phyloP scores from a whole-genome alignment of 1,140 invertebrate genomes.

The Cheumatopsyche charites region DNA sequence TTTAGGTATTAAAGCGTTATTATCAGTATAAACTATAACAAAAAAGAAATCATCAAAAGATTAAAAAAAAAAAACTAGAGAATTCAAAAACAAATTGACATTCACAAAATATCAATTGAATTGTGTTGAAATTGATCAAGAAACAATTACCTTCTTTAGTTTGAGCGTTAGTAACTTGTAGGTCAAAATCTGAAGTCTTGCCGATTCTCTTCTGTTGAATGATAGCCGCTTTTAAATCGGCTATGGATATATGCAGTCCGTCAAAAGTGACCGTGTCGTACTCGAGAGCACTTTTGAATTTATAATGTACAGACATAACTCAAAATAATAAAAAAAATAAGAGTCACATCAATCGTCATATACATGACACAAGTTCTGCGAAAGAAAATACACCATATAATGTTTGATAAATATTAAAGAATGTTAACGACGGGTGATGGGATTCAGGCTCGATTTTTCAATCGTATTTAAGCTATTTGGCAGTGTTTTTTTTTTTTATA shows the following conservation, averaged over 20 bases:
- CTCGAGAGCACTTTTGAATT: conserved; percentile 94
- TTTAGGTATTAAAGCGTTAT: conserved; percentile 90
- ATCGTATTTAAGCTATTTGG: too few relatives aligned
- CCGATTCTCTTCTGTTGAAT: conserved; percentile 94
- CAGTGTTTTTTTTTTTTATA: too few relatives aligned
- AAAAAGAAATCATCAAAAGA: not conserved
- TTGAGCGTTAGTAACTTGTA: conserved; percentile 96
- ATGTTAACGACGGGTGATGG: not conserved
- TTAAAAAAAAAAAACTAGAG: not conserved
- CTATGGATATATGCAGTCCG: conserved; percentile 93
- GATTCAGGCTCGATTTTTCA: too few relatives aligned
- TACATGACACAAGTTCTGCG: not conserved
- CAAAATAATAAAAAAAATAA: not conserved
- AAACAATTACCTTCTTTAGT: conserved; percentile 87
- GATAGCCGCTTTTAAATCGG: conserved; percentile 93
- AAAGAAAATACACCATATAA: not conserved
- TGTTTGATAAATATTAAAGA: not conserved
- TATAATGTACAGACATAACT: conserved; percentile 95
- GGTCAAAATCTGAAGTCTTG: conserved; percentile 93
- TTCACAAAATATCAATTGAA: not conserved
- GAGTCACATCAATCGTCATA: not conserved
- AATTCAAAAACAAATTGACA: conserved; percentile 16
- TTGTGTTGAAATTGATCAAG: not conserved
- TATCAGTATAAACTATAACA: conserved; percentile 87
- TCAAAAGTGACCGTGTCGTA: conserved; percentile 97